These are phyloP conservation scores for Eucidaris tribuloides DNA, from an alignment of 35 echinoderm and acorn worm genomes.

Conservation along the genomic window DNA sequence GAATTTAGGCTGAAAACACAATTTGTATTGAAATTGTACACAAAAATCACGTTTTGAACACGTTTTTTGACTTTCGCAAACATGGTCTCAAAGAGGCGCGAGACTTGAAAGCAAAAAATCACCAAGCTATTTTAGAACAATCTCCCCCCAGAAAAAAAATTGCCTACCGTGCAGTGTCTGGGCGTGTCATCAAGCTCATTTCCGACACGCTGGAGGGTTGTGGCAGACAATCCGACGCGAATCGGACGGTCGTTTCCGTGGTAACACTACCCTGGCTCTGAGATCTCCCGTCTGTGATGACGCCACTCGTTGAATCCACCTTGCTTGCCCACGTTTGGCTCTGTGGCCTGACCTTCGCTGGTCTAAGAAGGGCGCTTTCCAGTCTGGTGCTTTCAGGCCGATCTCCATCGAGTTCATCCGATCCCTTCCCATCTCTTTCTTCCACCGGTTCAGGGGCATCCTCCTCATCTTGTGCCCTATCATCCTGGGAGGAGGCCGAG, in stretches of 20 bases:
- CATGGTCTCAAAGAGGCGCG: no score
- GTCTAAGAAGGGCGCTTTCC: background rate
- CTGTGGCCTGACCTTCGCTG: no score
- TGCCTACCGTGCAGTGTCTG: conserved; percentile 3
- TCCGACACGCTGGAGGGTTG: background rate
- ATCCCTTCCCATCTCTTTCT: background rate
- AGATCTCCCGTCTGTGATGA: background rate
- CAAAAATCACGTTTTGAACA: no score
- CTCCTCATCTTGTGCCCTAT: background rate
- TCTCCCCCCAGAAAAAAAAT: no score
- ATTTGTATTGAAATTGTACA: no score
- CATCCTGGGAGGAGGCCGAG: background rate
- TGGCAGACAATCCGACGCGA: background rate
- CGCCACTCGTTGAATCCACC: background rate
- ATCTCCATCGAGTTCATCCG: background rate
- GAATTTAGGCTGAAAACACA: no score
- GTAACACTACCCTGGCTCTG: background rate
- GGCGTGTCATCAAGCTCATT: background rate
- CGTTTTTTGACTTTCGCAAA: no score
- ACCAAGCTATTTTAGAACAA: no score
- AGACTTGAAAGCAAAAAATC: no score
- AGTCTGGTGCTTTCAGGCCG: background rate
- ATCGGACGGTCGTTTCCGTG: background rate
- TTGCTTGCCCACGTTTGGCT: background rate
- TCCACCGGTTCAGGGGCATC: background rate